Evolutionary conservation across 2,888 invertebrate species (phyloP).

Genomic region (Calameuta filiformis): DNA sequence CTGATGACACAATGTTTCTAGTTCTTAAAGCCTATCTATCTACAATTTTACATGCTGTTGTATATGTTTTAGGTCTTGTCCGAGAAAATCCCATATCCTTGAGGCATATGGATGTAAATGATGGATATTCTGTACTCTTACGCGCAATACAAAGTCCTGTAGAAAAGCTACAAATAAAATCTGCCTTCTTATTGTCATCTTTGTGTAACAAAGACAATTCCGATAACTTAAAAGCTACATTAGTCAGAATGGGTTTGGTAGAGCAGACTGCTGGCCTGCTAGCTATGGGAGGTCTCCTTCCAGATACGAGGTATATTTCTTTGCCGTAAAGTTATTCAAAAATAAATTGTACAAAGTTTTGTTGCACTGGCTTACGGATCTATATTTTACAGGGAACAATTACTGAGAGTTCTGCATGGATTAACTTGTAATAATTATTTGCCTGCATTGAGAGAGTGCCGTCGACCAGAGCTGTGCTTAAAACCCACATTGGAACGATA

Average conservation of each 20-base stretch:
- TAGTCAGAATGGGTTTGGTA: constrained; percentile 61
- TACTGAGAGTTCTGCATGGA: constrained; percentile 53
- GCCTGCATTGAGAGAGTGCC: constrained; percentile 57
- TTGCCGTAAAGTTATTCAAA: neutral
- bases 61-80: constrained; percentile 70
- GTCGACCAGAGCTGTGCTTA: constrained; percentile 53
- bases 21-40: neutral
- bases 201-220: constrained; percentile 67
- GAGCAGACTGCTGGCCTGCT: constrained; percentile 55
- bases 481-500: constrained; percentile 51
- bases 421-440: constrained; percentile 51
- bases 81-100: constrained; percentile 74
- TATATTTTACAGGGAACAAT: constrained; percentile 50
- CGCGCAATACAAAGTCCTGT: constrained; percentile 71
- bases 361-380: neutral
- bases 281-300: constrained; percentile 41
- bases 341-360: constrained; percentile 10
- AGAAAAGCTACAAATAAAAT: constrained; percentile 75
- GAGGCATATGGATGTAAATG: constrained; percentile 71
- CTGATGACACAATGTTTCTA: neutral
- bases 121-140: constrained; percentile 75
- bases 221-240: constrained; percentile 44
- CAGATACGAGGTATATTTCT: constrained; percentile 51
- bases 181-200: constrained; percentile 77
- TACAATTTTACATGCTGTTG: neutral